A percentile compares a stretch with the other conserved stretches of the same genome.
These are phyloP conservation scores for Phalangium opilio DNA, from an alignment of 2,888 invertebrate species.

Conservation along the genomic window DNA sequence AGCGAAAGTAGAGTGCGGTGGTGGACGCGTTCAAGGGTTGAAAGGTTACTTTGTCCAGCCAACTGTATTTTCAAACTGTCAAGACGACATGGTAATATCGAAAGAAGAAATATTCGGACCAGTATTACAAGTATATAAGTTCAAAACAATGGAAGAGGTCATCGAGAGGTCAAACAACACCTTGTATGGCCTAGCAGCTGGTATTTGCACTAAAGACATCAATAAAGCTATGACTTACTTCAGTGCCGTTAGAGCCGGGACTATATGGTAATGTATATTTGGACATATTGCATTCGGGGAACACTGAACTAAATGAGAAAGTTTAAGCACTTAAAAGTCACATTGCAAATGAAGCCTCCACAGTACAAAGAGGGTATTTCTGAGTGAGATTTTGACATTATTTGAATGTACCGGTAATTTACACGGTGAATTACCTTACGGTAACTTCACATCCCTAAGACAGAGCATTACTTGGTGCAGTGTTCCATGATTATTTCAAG, in stretches of 20 bases:
- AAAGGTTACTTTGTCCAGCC: constrained; percentile 31
- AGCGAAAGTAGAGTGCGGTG: constrained; percentile 30
- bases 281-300: neutral
- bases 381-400: too few species aligned
- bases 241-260: constrained; percentile 46
- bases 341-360: neutral
- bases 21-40: constrained; percentile 26
- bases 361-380: neutral
- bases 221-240: constrained; percentile 58
- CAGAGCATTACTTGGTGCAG: too few species aligned
- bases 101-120: constrained; percentile 34
- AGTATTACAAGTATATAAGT: constrained; percentile 33
- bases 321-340: neutral
- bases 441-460: too few species aligned
- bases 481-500: too few species aligned
- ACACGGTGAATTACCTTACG: too few species aligned
- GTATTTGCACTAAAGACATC: constrained; percentile 61
- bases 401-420: too few species aligned
- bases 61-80: constrained; percentile 31
- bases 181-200: constrained; percentile 64
- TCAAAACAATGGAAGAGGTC: constrained; percentile 44
- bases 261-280: constrained; percentile 19
- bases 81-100: constrained; percentile 31
- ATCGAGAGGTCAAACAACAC: constrained; percentile 67
- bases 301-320: too few species aligned